phyloP scores from a whole-genome alignment of 1,140 invertebrate species.

The Trypoxylus dichotomus region DNA sequence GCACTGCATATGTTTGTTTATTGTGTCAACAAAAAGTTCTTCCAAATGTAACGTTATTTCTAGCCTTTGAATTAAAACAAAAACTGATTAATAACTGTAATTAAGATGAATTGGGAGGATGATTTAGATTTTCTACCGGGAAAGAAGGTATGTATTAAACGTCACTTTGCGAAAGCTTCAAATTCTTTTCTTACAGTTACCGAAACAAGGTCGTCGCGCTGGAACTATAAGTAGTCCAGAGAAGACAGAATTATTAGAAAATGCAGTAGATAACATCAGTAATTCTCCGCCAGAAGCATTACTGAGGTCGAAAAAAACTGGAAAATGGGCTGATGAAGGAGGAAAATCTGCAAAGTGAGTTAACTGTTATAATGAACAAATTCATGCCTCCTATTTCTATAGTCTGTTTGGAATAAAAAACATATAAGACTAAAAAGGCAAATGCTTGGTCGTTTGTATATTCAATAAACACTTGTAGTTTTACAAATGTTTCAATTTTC shows the following conservation, averaged over 20 bases:
- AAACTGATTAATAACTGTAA: background rate
- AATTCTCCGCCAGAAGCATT: conserved; percentile 36
- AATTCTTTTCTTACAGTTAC: background rate
- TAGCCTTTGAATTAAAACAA: background rate
- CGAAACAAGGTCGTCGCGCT: conserved; percentile 46
- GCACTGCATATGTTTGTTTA: too few species aligned
- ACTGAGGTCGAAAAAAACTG: conserved; percentile 43
- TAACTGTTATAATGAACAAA: conserved; percentile 11
- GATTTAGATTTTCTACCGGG: conserved; percentile 28
- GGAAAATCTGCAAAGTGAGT: conserved; percentile 46
- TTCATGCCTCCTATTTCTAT: background rate
- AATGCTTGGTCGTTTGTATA: too few species aligned
- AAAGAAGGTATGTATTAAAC: conserved; percentile 13
- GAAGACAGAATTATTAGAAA: conserved; percentile 34
- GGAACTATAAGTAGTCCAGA: conserved; percentile 37
- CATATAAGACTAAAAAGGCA: too few species aligned
- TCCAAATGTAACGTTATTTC: background rate
- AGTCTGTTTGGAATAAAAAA: too few species aligned
- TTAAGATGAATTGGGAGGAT: conserved; percentile 18
- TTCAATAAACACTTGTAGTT: too few species aligned
- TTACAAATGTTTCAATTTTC: too few species aligned
- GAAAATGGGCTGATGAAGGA: conserved; percentile 49
- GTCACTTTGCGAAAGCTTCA: background rate
- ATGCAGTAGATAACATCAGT: conserved; percentile 33
- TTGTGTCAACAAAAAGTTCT: too few species aligned